These are phyloP conservation scores for Helarctos malayanus DNA, from an alignment of 2,797 vertebrate genomes.

Conservation along the genomic window DNA sequence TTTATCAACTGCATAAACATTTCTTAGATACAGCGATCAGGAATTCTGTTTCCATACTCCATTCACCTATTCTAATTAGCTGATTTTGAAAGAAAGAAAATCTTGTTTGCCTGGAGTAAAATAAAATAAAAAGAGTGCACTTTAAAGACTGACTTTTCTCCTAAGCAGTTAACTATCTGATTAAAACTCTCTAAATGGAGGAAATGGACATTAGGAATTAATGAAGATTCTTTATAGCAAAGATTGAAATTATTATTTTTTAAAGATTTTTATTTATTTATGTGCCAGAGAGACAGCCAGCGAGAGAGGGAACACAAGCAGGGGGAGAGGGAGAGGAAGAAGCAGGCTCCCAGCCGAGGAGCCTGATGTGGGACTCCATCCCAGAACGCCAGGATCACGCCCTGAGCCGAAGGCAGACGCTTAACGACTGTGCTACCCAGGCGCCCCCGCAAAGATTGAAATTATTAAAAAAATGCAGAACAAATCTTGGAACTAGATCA, in stretches of 20 bases:
- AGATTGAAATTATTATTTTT: constrained; percentile 11
- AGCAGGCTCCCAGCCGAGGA: too few species aligned
- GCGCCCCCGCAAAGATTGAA: neutral
- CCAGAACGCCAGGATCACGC: too few species aligned
- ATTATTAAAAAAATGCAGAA: constrained; percentile 48
- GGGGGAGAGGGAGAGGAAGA: too few species aligned
- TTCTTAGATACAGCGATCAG: constrained; percentile 36
- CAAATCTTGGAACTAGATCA: neutral
- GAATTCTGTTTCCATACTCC: constrained; percentile 49
- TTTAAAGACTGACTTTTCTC: constrained; percentile 4
- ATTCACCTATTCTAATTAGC: constrained; percentile 61
- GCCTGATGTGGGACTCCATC: too few species aligned
- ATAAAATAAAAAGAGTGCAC: constrained; percentile 32
- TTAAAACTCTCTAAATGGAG: constrained; percentile 47
- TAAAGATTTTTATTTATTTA: too few species aligned
- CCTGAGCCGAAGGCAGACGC: too few species aligned
- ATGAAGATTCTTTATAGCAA: neutral
- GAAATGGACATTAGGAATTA: constrained; percentile 45
- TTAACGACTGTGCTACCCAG: too few species aligned
- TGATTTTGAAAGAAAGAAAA: constrained; percentile 68
- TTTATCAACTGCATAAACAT: constrained; percentile 57
- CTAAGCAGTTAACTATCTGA: constrained; percentile 30
- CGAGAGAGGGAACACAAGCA: too few species aligned
- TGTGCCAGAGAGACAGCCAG: too few species aligned
- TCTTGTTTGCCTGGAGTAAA: neutral